These are phyloP conservation scores for Paramormyrops kingsleyae DNA, from an alignment of 2,113 vertebrate species.

Conservation along the genomic window DNA sequence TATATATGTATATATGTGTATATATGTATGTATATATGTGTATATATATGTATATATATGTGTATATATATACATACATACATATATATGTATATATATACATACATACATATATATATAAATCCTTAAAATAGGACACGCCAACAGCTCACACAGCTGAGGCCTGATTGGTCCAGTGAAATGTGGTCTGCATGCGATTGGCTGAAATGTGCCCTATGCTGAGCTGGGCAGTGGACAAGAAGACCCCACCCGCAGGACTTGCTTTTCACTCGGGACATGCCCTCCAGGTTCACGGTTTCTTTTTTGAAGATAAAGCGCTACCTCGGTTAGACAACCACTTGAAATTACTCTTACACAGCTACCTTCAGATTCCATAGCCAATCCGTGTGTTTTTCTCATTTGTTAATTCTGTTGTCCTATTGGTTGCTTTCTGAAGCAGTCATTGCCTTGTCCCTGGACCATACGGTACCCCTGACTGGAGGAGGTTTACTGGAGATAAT, in stretches of 20 bases:
- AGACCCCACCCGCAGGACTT: background rate
- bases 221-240: background rate
- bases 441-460: background rate
- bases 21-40: too few species aligned
- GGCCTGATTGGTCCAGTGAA: background rate
- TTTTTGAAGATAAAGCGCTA: background rate
- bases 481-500: background rate
- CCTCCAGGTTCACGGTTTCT: background rate
- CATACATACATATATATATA: background rate
- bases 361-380: background rate
- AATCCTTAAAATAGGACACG: background rate
- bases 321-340: slow-evolving; percentile 14
- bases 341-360: background rate
- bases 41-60: too few species aligned
- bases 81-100: too few species aligned
- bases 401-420: background rate
- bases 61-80: too few species aligned
- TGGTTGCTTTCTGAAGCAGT: background rate
- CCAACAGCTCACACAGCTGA: background rate
- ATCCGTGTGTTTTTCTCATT: background rate
- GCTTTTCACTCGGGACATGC: background rate
- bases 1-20: too few species aligned
- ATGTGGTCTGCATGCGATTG: background rate
- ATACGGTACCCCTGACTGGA: background rate
- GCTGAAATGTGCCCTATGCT: background rate